Conservation (phyloP, 2,113 vertebrate genomes). For the Cariama cristata region DNA sequence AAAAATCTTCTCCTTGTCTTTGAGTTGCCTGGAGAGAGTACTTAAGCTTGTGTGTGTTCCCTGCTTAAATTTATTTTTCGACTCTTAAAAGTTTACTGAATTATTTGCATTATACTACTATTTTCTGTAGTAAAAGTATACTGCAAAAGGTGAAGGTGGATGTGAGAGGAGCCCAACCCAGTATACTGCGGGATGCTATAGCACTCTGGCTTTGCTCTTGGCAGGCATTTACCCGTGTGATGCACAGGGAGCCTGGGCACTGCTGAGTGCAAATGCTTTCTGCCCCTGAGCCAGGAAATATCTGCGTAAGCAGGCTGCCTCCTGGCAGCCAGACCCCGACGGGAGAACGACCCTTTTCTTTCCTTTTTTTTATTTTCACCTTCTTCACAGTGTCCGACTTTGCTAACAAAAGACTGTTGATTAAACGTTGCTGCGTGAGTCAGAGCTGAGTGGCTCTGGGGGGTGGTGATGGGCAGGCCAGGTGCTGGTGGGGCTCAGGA, state of each 20-base stretch:
- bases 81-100: neutral
- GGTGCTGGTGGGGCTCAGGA: neutral
- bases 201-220: fast-evolving
- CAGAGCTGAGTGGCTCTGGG: neutral
- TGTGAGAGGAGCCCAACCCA: neutral
- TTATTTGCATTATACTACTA: neutral
- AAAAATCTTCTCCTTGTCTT: neutral
- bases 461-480: neutral
- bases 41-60: neutral
- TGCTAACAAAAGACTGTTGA: slow-evolving; percentile 27
- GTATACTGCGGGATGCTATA: fast-evolving
- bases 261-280: neutral
- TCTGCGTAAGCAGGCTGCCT: neutral
- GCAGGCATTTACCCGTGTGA: fast-evolving
- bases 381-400: neutral
- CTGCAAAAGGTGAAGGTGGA: too few species aligned
- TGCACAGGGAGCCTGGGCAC: too few species aligned
- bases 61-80: neutral
- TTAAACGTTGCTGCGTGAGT: neutral
- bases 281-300: neutral
- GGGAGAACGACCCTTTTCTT: neutral
- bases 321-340: neutral
- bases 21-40: neutral
- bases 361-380: neutral
- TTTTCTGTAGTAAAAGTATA: neutral